Evolutionary conservation across 2,888 invertebrate genomes (phyloP), one percentile per base, ranked within the genome.

Genomic region (Lochmaea crataegi): DNA sequence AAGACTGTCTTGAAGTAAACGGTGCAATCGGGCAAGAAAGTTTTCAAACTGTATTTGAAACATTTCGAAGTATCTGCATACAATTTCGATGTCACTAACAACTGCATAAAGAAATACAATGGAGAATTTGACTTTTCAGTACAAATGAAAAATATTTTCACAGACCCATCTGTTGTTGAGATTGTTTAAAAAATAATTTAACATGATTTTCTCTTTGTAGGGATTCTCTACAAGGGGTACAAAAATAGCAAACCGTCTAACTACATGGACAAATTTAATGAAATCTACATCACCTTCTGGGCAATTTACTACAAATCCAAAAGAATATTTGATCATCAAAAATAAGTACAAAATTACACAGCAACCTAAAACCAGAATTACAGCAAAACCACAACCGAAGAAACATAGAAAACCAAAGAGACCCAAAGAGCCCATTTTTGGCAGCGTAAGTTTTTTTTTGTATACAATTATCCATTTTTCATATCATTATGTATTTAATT

Each of bases 151-250:
- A 26, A 26, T 26, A 26, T 26, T 26, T 2, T 26, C 5, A 26
- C 26, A 48, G 4, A 48, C n/a, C n/a, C n/a, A n/a, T n/a, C n/a
- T n/a, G n/a, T n/a, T n/a, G n/a, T n/a, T n/a, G n/a, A n/a, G n/a
- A n/a, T n/a, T n/a, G n/a, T n/a, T n/a, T n/a, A n/a, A n/a, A n/a
- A n/a, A n/a, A n/a, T n/a, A 14, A n/a, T 6, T 7, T n/a, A n/a
- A 6, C 2, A 53, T 2, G 2, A 18, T 7, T 11, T 53, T 53
- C 11, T 18, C 4, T 63, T 80, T 79, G 66, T 81, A 96, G 91
- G 97, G 97, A 5, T 98, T 97, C 87, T 96, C 96, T 86, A 94
- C 97, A 14, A 90, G 97, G 76, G 96, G 96, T n/a, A 97, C 97
- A 1, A 88, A 89, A 60, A 89, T 97, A 81, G 92, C 95, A 3